phyloP scores from a whole-genome alignment of 2,797 vertebrate species.

The Erithacus rubecula region DNA sequence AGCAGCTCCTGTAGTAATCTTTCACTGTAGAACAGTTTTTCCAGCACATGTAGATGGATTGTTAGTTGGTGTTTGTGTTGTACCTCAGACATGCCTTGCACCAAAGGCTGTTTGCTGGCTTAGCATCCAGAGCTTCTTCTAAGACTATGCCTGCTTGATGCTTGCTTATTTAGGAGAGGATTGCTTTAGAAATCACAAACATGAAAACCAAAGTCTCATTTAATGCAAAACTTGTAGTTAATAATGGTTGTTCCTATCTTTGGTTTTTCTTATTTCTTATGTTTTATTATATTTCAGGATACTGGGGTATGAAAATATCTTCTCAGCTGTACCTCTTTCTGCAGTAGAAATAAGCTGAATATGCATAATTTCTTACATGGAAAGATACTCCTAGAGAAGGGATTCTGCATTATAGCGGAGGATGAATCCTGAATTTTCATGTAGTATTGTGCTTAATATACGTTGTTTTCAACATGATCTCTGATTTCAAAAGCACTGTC shows the following conservation, averaged over 20 bases:
- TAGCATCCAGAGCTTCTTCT: background rate
- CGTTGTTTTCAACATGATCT: background rate
- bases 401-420: background rate
- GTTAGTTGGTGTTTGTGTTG: background rate
- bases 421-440: background rate
- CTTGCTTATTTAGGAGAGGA: background rate
- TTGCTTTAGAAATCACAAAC: background rate
- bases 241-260: background rate
- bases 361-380: background rate
- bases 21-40: background rate
- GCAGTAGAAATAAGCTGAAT: background rate
- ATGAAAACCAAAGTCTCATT: background rate
- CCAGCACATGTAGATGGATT: background rate
- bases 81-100: background rate
- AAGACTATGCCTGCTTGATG: background rate
- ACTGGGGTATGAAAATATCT: background rate
- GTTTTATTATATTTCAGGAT: background rate
- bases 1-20: background rate
- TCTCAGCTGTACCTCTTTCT: background rate
- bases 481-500: background rate
- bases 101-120: background rate
- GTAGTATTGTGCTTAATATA: background rate
- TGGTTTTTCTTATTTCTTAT: background rate
- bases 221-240: background rate
- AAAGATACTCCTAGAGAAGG: background rate